phyloP scores from a whole-genome alignment of 2,113 vertebrate genomes.

The Plectropomus leopardus region DNA sequence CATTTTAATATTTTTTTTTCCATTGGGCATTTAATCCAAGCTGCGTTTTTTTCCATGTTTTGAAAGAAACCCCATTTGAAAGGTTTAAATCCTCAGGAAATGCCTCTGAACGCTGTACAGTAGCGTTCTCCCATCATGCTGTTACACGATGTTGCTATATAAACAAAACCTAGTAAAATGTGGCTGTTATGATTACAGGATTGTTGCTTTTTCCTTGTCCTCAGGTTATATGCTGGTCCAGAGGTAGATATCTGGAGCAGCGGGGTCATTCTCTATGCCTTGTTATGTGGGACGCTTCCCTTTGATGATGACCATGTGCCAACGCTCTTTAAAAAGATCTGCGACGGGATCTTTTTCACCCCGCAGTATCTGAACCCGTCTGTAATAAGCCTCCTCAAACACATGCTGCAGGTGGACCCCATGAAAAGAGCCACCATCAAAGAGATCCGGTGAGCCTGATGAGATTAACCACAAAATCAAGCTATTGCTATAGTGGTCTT shows the following conservation, averaged over 20 bases:
- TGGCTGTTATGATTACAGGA: background rate
- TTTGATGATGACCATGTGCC: constrained; percentile 99
- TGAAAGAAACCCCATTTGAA: too few relatives aligned
- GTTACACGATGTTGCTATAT: background rate
- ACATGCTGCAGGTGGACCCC: constrained; percentile 98
- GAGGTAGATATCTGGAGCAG: constrained; percentile 99
- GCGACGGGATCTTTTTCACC: constrained; percentile 98
- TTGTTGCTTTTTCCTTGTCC: background rate
- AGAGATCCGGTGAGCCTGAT: constrained; percentile 91
- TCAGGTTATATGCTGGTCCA: constrained; percentile 96
- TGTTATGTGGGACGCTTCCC: constrained; percentile 96
- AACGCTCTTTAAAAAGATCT: constrained; percentile 99
- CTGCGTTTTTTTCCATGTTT: too few relatives aligned
- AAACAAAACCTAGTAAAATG: background rate
- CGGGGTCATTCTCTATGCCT: constrained; percentile 97
- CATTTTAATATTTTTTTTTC: too few relatives aligned
- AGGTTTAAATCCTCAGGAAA: too few relatives aligned
- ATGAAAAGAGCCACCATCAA: constrained; percentile 99
- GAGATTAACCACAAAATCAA: background rate
- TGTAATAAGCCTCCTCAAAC: constrained; percentile 94
- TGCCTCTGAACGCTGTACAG: too few relatives aligned
- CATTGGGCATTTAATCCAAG: too few relatives aligned
- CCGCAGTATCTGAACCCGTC: constrained; percentile 95
- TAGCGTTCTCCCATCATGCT: background rate
- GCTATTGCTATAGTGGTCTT: background rate